phyloP scores from a whole-genome alignment of 2,888 invertebrate species.

The Ferdinandea cuprea region DNA sequence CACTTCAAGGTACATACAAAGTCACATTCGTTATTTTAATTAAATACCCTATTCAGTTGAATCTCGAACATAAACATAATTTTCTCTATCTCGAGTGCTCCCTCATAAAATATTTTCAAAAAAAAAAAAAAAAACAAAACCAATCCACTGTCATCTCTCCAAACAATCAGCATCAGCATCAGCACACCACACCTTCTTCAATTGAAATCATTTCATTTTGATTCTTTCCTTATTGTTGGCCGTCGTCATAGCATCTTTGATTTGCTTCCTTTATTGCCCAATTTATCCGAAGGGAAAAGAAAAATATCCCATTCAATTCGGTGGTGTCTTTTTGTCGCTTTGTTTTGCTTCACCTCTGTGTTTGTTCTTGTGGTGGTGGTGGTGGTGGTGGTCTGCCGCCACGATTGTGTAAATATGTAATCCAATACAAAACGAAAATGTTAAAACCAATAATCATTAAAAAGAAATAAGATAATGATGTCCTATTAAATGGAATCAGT shows the following conservation, averaged over 20 bases:
- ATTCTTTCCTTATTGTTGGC: slow-evolving; percentile 45
- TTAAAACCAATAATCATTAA: slow-evolving; percentile 73
- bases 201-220: slow-evolving; percentile 17
- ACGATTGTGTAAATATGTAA: slow-evolving; percentile 61
- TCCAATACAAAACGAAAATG: slow-evolving; percentile 66
- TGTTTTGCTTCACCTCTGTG: too few relatives aligned
- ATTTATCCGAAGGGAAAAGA: slow-evolving; percentile 37
- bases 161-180: slow-evolving; percentile 24
- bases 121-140: background rate
- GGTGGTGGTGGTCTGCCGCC: background rate
- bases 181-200: slow-evolving; percentile 42
- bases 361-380: background rate
- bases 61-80: background rate
- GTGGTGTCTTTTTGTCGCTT: too few relatives aligned
- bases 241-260: slow-evolving; percentile 42
- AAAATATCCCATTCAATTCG: background rate
- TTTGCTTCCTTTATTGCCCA: slow-evolving; percentile 56
- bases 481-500: slow-evolving; percentile 74
- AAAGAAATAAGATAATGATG: slow-evolving; percentile 72
- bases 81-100: slow-evolving; percentile 7
- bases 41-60: background rate
- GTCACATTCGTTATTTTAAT: slow-evolving; percentile 9
- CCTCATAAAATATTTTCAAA: background rate
- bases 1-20: too few relatives aligned
- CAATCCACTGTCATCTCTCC: background rate